A percentile compares a stretch with the other conserved stretches of the same genome.
phyloP scores from a whole-genome alignment of 2,888 invertebrate genomes.

The Mythimna vitellina region DNA sequence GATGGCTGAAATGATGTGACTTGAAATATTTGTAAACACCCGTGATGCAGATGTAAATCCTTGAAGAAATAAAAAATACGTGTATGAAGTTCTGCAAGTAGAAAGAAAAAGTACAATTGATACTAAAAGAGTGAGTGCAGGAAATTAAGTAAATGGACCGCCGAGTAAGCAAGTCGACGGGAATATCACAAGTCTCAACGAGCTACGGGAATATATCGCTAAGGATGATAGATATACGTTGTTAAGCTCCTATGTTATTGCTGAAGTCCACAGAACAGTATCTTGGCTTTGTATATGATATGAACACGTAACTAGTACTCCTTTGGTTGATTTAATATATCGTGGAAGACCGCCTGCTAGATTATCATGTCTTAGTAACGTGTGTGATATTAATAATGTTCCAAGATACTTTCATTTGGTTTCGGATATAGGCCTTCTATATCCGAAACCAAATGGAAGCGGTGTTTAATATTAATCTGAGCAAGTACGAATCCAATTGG shows the following conservation, averaged over 20 bases:
- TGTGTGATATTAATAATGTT: no score
- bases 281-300: constrained; percentile 33
- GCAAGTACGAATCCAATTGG: no score
- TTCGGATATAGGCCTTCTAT: no score
- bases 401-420: no score
- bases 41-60: no score
- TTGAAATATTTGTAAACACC: no score
- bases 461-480: no score
- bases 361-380: not conserved
- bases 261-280: constrained; percentile 29
- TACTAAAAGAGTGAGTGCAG: constrained; percentile 20
- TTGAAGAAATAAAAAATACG: no score
- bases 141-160: constrained; percentile 47
- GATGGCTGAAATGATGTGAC: no score
- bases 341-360: not conserved
- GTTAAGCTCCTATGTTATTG: constrained; percentile 43
- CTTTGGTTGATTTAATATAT: constrained; percentile 12
- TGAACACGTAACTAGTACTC: constrained; percentile 1
- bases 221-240: constrained; percentile 32
- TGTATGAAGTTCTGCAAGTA: not conserved
- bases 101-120: constrained; percentile 10
- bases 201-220: constrained; percentile 34
- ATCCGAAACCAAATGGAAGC: no score
- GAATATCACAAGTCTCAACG: constrained; percentile 33
- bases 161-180: constrained; percentile 6